Conservation (phyloP, 2,113 vertebrate genomes). For the Marmota flaviventris region DNA sequence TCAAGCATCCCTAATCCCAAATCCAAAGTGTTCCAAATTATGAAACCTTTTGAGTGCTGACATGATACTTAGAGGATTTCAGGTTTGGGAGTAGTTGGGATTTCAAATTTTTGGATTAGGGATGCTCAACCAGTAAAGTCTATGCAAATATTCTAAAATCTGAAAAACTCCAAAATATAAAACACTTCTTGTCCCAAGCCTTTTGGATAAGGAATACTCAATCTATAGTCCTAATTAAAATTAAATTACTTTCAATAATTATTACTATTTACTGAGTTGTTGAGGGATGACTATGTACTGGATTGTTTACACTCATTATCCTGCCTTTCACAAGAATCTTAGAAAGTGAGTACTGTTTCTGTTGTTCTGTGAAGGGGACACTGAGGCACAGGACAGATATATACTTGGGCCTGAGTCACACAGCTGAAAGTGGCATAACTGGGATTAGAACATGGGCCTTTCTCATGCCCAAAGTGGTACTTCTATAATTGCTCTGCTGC, state of each 20-base stretch:
- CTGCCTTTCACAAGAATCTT: not conserved
- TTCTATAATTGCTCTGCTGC: not conserved
- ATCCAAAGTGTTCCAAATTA: not conserved
- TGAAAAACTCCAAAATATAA: not conserved
- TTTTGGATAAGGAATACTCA: not conserved
- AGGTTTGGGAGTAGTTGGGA: not conserved
- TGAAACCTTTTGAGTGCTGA: not conserved
- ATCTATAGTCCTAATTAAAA: not conserved
- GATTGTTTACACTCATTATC: not conserved
- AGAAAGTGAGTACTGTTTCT: not conserved
- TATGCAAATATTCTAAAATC: not conserved
- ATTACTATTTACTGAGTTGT: not conserved
- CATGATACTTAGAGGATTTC: not conserved
- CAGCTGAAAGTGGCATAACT: not conserved
- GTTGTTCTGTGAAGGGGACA: not conserved
- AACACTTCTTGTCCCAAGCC: not conserved
- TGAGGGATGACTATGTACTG: not conserved
- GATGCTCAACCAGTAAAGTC: not conserved
- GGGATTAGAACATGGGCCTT: not conserved
- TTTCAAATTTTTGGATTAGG: not conserved
- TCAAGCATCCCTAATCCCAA: not conserved
- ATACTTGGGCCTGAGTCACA: not conserved
- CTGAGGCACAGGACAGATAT: not conserved
- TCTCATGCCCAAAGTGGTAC: not conserved
- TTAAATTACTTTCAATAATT: not conserved